Evolutionary conservation across 2,113 vertebrate species (phyloP), one percentile per base, ranked within the genome.

Genomic region (Carassius carassius): DNA sequence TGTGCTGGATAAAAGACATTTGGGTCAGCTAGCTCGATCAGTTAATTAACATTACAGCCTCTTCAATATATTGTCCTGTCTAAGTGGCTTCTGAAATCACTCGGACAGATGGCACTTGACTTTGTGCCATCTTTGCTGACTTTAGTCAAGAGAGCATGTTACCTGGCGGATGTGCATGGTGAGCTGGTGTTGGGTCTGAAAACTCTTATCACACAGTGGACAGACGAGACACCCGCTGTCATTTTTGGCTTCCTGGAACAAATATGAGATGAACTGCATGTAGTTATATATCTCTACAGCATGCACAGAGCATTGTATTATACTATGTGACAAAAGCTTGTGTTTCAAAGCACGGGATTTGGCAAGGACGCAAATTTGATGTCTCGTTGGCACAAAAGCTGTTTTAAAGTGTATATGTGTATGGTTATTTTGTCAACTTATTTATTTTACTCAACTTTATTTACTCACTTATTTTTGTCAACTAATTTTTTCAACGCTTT

Each of bases 131-230:
- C 29, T 67, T 67, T 67, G 29, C 65, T 19, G 63, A 65, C 63
- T 32, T 65, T 13, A 47, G 3, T 44, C 3, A 44, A 11, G 32
- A 37, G 16, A n/a, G 4, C 5, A n/a, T 3, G 65, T 0, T 93
- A 97, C 96, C 96, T 97, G 96, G 86, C 96, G 96, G 86, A 97
- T 97, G 92, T 97, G 96, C 95, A 96, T 97, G 67, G 96, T 97
- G 88, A 97, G 88, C 90, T 96, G 96, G 87, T 96, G 96, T 87
- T 96, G 96, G 54, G 95, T 95, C 86, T 94, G 93, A 93, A 96
- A 97, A 90, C 94, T 87, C 91, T 96, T 96, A 65, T 96, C 95
- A 93, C 96, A 97, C 74, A 97, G 91, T 41, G 96, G 96, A 82
- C 96, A 97, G 87, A 84, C 94, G 87, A 96, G 95, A 90, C 93